phyloP scores from a whole-genome alignment of 2,113 vertebrate species.

The Crotophaga sulcirostris region DNA sequence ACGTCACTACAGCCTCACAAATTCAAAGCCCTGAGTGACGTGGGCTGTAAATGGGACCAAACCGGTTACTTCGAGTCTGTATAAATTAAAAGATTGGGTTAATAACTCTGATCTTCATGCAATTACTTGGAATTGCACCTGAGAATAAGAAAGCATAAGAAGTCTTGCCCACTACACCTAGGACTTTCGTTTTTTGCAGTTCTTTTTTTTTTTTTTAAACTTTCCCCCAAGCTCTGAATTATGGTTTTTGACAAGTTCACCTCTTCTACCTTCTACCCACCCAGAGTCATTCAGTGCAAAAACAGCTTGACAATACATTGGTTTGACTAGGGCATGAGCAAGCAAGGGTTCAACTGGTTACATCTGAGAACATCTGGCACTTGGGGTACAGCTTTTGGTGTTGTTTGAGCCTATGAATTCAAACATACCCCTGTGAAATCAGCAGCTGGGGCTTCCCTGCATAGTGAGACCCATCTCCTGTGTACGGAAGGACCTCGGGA shows the following conservation, averaged over 20 bases:
- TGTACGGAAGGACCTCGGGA: constrained; percentile 28
- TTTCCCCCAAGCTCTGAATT: neutral
- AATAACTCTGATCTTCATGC: neutral
- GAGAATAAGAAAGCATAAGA: neutral
- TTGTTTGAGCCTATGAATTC: constrained; percentile 16
- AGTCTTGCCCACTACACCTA: neutral
- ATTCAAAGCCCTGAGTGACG: neutral
- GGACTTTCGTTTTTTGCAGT: neutral
- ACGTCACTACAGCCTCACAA: neutral
- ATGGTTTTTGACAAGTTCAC: neutral
- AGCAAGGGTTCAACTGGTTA: neutral
- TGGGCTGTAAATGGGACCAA: neutral
- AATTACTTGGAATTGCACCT: neutral
- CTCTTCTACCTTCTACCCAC: neutral
- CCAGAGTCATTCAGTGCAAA: neutral
- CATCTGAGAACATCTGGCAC: constrained; percentile 4
- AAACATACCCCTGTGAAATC: constrained; percentile 30
- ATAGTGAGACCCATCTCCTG: constrained; percentile 32
- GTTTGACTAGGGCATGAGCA: constrained; percentile 30
- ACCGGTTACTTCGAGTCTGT: neutral
- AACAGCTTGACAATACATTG: neutral
- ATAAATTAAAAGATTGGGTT: neutral
- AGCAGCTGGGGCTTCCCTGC: constrained; percentile 39
- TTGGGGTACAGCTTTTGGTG: neutral
- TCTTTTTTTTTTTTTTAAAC: neutral